Evolutionary conservation across 2,797 vertebrate genomes (phyloP).

Genomic region (Rhynchotus rufescens): DNA sequence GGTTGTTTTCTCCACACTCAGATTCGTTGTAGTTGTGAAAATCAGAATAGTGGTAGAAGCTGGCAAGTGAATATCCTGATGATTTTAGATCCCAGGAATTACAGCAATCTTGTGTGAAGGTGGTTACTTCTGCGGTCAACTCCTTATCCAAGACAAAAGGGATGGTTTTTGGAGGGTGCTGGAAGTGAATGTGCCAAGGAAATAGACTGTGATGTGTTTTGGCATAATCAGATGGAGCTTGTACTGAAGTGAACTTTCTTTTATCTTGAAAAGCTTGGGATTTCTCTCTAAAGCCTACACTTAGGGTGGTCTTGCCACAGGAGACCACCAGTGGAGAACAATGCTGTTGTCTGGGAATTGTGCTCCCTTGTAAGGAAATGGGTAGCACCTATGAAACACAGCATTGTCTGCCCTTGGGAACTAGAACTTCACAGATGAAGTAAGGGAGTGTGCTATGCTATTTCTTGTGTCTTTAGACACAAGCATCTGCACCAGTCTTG

Average conservation of each 20-base stretch:
- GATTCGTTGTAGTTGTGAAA: not conserved
- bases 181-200: constrained; percentile 37
- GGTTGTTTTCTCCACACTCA: not conserved
- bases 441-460: rapidly evolving
- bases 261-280: constrained; percentile 1
- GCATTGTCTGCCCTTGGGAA: not conserved
- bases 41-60: constrained; percentile 36
- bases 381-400: not conserved
- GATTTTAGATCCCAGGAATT: constrained; percentile 56
- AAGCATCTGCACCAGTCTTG: rapidly evolving
- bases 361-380: not conserved
- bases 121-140: constrained; percentile 48
- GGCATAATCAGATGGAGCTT: constrained; percentile 38
- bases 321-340: not conserved
- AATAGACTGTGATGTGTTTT: constrained; percentile 31
- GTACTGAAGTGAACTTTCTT: constrained; percentile 36
- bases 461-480: not conserved
- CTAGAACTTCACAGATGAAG: rapidly evolving
- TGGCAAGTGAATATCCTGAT: constrained; percentile 22
- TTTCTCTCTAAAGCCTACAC: not conserved
- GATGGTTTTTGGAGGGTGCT: not conserved
- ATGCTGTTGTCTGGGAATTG: not conserved
- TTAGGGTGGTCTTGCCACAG: not conserved
- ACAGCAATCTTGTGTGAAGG: constrained; percentile 45
- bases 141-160: constrained; percentile 16